Evolutionary conservation across 2,797 vertebrate species (phyloP).

Genomic region (Mus spretus): DNA sequence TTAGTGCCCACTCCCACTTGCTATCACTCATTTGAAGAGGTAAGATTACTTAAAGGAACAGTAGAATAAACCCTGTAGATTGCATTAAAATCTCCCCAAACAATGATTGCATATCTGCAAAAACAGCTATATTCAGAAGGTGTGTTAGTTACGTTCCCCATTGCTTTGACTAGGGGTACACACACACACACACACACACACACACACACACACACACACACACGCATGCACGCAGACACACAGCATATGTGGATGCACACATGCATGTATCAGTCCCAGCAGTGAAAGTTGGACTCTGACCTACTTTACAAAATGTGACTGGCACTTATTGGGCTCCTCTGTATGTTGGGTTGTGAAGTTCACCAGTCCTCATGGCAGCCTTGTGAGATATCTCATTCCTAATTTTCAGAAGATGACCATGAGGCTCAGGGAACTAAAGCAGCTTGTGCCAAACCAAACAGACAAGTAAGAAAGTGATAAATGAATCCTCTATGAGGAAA

Average conservation of each 20-base stretch:
- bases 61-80: not conserved
- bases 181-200: too few species aligned
- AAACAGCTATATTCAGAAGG: not conserved
- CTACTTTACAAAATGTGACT: not conserved
- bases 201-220: too few species aligned
- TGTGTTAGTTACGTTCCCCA: not conserved
- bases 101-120: not conserved
- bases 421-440: not conserved
- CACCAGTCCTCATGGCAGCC: not conserved
- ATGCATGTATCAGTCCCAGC: not conserved
- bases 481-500: not conserved
- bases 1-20: conserved; percentile 66
- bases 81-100: not conserved
- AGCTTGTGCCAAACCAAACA: not conserved
- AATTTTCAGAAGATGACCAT: not conserved
- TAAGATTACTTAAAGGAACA: not conserved
- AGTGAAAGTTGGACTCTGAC: not conserved
- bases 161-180: not conserved
- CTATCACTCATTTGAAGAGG: not conserved
- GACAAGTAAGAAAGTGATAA: not conserved
- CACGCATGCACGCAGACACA: too few species aligned
- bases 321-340: not conserved
- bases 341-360: not conserved
- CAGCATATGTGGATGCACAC: too few species aligned
- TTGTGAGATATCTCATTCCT: not conserved